Base-by-base conservation (phyloP, 2,797 vertebrate species). In the Enoplosus armatus region DNA sequence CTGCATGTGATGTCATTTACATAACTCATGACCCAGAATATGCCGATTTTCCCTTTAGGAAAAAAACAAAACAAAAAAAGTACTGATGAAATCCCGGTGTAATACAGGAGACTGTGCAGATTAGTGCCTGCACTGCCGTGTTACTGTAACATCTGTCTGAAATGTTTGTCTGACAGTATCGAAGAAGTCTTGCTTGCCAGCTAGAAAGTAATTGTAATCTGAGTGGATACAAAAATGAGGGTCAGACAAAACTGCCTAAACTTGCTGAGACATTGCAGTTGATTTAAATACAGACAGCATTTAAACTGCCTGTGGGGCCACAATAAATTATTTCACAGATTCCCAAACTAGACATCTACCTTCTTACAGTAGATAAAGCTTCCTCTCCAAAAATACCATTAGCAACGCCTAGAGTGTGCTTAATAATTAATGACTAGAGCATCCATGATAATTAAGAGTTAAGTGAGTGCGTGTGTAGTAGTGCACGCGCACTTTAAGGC, bases 391-490 rank as follows among this genome's bases (percentile, higher is more conserved):
- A 94, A 93, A 90, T 90, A 93, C 90, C 92, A 93, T 93, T 89
- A 92, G 89, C 89, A 73, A 87, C 11, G 90, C 92, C 91, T 82
- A 51, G 87, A 92, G 92, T 86, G 82, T 68, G 77, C 69, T 94
- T 82, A 93, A 93, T 93, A 92, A 93, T 92, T 88, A 82, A 93
- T 92, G 87, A 88, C 81, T 77, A 47, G 80, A 86, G 89, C 86
- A 87, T 87, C 82, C 86, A 43, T 86, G 88, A 93, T 94, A 93
- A 94, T 94, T 92, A 94, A 90, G 89, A 90, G 90, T 91, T 91
- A 93, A 92, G 85, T 83, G 83, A 80, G 83, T 27, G 63, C 27
- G 9, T 54, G 81, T 64, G 73, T 83, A 72, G 62, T 71, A 77
- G 82, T 83, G 80, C n/a, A 45, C 65, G 79, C 66, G 70, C 65